Evolutionary conservation across 2,113 vertebrate species (phyloP), one percentile per base, ranked within the genome.

Genomic region (Ceuthmochares aereus): DNA sequence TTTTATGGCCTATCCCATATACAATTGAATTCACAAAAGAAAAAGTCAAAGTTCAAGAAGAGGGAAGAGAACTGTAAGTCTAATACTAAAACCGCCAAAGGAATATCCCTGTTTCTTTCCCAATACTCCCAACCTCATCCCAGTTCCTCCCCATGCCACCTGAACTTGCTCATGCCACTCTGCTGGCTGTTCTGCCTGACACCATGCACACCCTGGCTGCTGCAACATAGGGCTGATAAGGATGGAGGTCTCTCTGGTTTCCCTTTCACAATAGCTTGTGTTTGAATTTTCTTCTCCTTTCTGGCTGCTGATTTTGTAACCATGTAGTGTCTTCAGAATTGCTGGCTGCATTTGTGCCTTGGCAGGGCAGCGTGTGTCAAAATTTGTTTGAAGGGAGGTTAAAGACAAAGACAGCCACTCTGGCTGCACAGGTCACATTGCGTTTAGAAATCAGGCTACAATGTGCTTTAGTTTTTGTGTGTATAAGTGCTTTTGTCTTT

Each of bases 181-280:
- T 22, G 34, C 17, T 58, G 60, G 40, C 40, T 60, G 32, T 32
- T 58, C 55, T 83, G 62, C 75, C 64, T 1, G 2, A 22, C 62
- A 32, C 25, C 12, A 2, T 14, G n/a, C 37, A 32, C 25, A 36
- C 12, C 10, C 64, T 30, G 45, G 11, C 16, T 77, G 40, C 40
- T 0, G 1, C 26, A 64, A 5, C 7, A 8, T 3, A 4, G 14
- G 18, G 16, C 14, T 19, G 22, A 6, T 69, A 55, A 75, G n/a
- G 43, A 64, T 3, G 5, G 29, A 70, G 43, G 5, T 32, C 30
- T n/a, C n/a, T 49, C 52, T 60, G 17, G 8, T 60, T 78, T 92
- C 17, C 40, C 27, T 51, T 66, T 81, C 52, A 45, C 59, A 37
- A 29, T 19, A 60, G 21, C 4, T 75, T 76, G 67, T 76, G 12